Conservation (phyloP, 2,888 invertebrate genomes). For the Eurois occulta region DNA sequence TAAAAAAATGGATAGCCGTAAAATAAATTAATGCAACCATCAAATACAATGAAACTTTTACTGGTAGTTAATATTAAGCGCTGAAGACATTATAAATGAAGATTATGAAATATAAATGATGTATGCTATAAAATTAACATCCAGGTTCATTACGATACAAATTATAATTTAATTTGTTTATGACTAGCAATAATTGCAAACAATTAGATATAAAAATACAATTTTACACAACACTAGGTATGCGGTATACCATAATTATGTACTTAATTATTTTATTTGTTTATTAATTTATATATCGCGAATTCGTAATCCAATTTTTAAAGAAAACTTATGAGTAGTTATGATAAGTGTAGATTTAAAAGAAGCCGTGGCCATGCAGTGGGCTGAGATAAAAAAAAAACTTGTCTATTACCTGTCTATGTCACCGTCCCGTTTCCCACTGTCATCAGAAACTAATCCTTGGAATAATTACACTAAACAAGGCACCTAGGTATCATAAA, state of each 20-base stretch:
- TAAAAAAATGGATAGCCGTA: not conserved
- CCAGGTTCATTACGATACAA: conserved; percentile 11
- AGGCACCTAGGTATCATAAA: conserved; percentile 3
- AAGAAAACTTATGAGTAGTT: not conserved
- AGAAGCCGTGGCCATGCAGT: not conserved
- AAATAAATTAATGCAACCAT: not conserved
- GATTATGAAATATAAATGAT: conserved; percentile 28
- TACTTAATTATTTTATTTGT: not conserved
- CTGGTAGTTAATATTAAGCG: conserved; percentile 9
- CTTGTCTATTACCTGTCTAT: not conserved
- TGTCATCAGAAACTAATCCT: not conserved
- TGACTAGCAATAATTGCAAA: not conserved
- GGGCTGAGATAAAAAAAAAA: not conserved
- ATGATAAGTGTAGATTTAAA: not conserved
- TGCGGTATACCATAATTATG: not conserved
- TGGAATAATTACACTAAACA: not conserved
- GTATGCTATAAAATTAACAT: conserved; percentile 25
- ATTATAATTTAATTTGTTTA: not conserved
- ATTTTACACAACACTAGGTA: not conserved
- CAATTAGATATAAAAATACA: not conserved
- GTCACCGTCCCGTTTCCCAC: not conserved
- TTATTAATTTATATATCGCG: not conserved
- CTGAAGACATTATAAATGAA: conserved; percentile 21
- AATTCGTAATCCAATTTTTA: not conserved
- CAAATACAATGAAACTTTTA: not conserved